A percentile compares a stretch with the other conserved stretches of the same genome.
These are phyloP conservation scores for Ammodytes marinus DNA, from an alignment of 2,113 vertebrate genomes.

Conservation along the genomic window DNA sequence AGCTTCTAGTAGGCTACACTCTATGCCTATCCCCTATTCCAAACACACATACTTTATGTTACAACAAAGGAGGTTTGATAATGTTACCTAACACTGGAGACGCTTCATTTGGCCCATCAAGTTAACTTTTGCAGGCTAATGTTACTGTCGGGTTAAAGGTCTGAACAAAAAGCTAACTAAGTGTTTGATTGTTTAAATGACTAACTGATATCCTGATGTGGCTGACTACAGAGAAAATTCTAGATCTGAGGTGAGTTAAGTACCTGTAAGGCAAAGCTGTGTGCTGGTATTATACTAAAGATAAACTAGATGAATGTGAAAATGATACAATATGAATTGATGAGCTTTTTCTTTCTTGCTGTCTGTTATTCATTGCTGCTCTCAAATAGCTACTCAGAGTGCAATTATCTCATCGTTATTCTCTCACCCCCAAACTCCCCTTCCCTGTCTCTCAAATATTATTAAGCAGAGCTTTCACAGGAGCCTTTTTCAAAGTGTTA, in stretches of 20 bases:
- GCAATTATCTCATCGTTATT: slow-evolving; percentile 62
- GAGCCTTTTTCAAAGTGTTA: slow-evolving; percentile 57
- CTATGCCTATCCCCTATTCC: slow-evolving; percentile 6
- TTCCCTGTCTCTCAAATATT: slow-evolving; percentile 55
- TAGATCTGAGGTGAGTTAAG: slow-evolving; percentile 7
- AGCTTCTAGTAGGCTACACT: slow-evolving; percentile 13
- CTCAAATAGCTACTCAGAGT: slow-evolving; percentile 53
- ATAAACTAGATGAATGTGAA: slow-evolving; percentile 43
- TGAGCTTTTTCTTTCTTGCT: slow-evolving; percentile 7
- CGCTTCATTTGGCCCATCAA: not conserved
- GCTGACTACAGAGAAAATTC: not conserved
- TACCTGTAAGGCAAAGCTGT: slow-evolving; percentile 7
- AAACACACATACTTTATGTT: slow-evolving; percentile 3
- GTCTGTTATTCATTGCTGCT: slow-evolving; percentile 29
- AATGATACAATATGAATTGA: slow-evolving; percentile 50
- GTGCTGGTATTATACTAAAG: slow-evolving; percentile 20
- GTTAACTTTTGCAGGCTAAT: not conserved
- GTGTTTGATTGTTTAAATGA: not conserved
- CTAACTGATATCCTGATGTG: not conserved
- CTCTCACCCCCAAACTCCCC: not conserved
- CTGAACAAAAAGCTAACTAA: not conserved
- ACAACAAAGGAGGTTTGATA: not conserved
- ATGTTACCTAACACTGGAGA: slow-evolving; percentile 2
- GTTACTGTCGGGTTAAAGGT: not conserved
- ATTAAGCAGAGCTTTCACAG: slow-evolving; percentile 63